Evolutionary conservation across 2,113 vertebrate genomes (phyloP).

Genomic region (Ginglymostoma cirratum): DNA sequence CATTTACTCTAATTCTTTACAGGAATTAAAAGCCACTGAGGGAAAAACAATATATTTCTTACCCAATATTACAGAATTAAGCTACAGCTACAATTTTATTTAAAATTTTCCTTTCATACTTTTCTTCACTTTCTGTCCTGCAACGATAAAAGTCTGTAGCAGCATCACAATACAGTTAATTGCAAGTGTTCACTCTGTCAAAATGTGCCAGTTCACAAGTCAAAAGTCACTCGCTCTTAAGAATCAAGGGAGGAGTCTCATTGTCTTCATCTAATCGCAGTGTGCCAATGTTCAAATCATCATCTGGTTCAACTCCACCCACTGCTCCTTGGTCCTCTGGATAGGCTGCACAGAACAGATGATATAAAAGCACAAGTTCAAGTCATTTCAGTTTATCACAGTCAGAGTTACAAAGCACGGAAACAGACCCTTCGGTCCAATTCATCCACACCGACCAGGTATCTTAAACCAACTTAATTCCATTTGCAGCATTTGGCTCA

Average conservation of each 20-base stretch:
- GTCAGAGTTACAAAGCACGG: neutral
- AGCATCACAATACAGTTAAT: constrained; percentile 65
- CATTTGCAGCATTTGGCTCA: no score
- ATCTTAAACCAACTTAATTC: no score
- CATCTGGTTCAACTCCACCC: constrained; percentile 79
- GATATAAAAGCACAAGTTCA: neutral
- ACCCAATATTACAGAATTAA: constrained; percentile 53
- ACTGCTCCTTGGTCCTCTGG: constrained; percentile 85
- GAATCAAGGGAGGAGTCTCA: constrained; percentile 94
- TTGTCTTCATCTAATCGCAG: constrained; percentile 87
- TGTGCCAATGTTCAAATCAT: constrained; percentile 65
- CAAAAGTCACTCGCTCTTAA: constrained; percentile 77
- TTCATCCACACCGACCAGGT: no score
- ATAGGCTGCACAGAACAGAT: constrained; percentile 65
- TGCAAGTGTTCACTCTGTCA: constrained; percentile 55
- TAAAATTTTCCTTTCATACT: constrained; percentile 54
- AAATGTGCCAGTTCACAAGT: constrained; percentile 48
- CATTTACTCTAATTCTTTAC: constrained; percentile 56
- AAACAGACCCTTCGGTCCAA: no score
- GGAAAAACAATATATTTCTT: constrained; percentile 53
- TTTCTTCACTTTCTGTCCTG: constrained; percentile 59
- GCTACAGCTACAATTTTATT: constrained; percentile 59
- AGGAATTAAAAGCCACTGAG: constrained; percentile 61
- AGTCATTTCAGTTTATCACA: neutral
- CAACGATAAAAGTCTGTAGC: constrained; percentile 69